Base-by-base conservation (phyloP, 2,888 invertebrate species). In the Chloroclysta siterata region DNA sequence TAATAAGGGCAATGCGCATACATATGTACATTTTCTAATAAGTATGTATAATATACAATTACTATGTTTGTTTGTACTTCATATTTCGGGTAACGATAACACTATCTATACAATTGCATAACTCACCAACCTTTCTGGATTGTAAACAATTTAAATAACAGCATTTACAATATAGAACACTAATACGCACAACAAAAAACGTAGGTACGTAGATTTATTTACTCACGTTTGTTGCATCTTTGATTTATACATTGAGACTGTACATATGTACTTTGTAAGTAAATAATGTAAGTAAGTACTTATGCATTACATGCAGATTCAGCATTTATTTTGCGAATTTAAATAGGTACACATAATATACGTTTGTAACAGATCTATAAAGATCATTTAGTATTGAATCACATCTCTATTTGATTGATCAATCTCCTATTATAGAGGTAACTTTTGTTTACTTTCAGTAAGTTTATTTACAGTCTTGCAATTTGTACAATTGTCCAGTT, bases 401-500 rank as follows among this genome's bases (percentile, higher is more conserved):
- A 63, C 50, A 51, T 54, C 22, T 28, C 22, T 48, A 42, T 33
- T 54, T 50, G 50, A 53, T 50, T 54, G 42, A 53, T 51, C 29
- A 53, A 62, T 62, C 28, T 59, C 14, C 51, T 53, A 64, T 17
- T 47, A 54, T 48, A 47, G 15, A 71, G 66, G 57, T 60, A 66
- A 61, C 58, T 60, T 66, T 52, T 41, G 36, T 62, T 63, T 56
- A 60, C 52, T 57, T 58, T 56, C 55, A 60, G 53, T 61, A 54
- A 57, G 53, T 66, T 39, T 68, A 60, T 65, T 84, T 85, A 87
- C 90, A 91, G 90, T 90, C 90, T 90, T 89, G 82, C 84, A 75
- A 85, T 89, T 90, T 90, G 90, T 90, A 91, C 89, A 89, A 85
- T 77, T 82, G 85, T 84, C 80, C 79, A 79, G 80, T 78, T 76